These are phyloP conservation scores for Tamias sibiricus DNA, from an alignment of 2,113 vertebrate genomes.

Conservation along the genomic window DNA sequence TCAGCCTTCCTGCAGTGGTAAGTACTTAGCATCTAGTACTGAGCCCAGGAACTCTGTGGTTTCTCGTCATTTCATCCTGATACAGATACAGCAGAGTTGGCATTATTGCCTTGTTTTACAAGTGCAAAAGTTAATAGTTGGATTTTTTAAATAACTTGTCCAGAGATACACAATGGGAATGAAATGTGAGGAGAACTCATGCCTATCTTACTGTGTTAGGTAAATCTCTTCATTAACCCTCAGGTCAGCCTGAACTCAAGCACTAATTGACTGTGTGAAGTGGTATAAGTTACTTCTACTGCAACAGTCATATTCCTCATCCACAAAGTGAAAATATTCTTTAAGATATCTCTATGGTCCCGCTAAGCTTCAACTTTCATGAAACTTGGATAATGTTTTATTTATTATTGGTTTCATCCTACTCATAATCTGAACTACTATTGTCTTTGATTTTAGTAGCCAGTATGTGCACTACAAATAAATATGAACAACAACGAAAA, in stretches of 20 bases:
- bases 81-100: not conserved
- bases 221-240: constrained; percentile 27
- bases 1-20: not conserved
- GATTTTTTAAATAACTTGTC: not conserved
- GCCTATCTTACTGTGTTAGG: not conserved
- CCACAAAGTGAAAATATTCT: not conserved
- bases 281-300: not conserved
- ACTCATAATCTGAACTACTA: not conserved
- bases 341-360: not conserved
- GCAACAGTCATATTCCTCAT: not conserved
- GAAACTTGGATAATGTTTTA: not conserved
- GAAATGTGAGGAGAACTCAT: not conserved
- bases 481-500: not conserved
- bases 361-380: not conserved
- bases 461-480: not conserved
- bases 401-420: not conserved
- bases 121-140: not conserved
- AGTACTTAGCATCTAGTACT: not conserved
- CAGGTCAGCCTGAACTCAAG: not conserved
- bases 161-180: not conserved
- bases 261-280: not conserved
- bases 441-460: not conserved
- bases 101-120: not conserved
- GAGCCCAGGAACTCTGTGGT: not conserved
- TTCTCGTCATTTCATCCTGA: not conserved